phyloP scores from a whole-genome alignment of 2,113 vertebrate species.

The Zosterops pallidus region DNA sequence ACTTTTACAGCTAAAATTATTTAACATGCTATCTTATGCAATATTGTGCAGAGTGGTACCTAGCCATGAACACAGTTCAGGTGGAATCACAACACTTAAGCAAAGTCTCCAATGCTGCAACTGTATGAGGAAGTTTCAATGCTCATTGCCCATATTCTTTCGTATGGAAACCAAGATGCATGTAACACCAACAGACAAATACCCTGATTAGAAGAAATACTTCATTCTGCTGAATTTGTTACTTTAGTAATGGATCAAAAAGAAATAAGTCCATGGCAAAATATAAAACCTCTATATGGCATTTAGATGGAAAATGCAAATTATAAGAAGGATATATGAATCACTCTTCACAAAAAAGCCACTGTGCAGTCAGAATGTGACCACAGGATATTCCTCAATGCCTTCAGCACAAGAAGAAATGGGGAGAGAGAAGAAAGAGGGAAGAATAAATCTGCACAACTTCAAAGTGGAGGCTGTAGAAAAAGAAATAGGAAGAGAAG shows the following conservation, averaged over 20 bases:
- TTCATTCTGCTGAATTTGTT: neutral
- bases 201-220: neutral
- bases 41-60: neutral
- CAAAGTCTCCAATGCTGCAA: neutral
- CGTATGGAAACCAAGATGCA: fast-evolving
- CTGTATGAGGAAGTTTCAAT: neutral
- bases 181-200: neutral
- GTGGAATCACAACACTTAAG: neutral
- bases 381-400: neutral
- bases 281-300: neutral
- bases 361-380: neutral
- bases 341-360: neutral
- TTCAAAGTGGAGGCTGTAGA: neutral
- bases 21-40: neutral
- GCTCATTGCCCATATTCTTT: neutral
- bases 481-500: neutral
- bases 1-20: neutral
- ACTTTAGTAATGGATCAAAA: neutral
- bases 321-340: neutral
- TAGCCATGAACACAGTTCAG: neutral
- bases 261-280: neutral
- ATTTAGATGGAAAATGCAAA: neutral
- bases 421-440: neutral
- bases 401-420: neutral
- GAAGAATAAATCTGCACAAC: neutral